phyloP scores from a whole-genome alignment of 2,888 invertebrate genomes.

The Synanthedon vespiformis region DNA sequence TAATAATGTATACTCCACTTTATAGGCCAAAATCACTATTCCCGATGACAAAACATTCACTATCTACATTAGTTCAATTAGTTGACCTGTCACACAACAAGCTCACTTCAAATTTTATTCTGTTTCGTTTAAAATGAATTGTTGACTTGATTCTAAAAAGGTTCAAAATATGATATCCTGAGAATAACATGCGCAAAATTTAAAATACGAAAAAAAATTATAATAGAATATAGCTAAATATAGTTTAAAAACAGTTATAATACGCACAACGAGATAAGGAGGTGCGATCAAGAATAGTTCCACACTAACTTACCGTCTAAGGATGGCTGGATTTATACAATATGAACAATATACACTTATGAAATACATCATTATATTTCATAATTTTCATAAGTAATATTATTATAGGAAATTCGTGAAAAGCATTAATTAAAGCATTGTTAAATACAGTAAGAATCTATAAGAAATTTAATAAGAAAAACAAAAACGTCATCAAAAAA shows the following conservation, averaged over 20 bases:
- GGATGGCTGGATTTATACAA: slow-evolving; percentile 10
- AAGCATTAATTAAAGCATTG: not conserved
- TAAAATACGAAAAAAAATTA: not conserved
- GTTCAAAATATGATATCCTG: no score
- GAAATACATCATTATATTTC: not conserved
- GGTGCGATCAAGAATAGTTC: slow-evolving; percentile 10
- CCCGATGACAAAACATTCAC: no score
- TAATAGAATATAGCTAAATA: not conserved
- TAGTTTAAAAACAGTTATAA: not conserved
- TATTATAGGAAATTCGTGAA: not conserved
- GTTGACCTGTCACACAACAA: no score
- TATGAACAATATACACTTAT: slow-evolving; percentile 11
- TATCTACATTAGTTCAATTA: no score
- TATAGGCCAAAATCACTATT: no score
- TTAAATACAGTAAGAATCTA: not conserved
- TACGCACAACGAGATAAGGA: slow-evolving; percentile 2
- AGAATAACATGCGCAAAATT: no score
- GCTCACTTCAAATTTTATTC: no score
- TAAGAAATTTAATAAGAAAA: slow-evolving; percentile 13
- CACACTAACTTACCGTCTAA: slow-evolving; percentile 51
- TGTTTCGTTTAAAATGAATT: no score
- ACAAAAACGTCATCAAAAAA: slow-evolving; percentile 36
- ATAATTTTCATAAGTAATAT: not conserved
- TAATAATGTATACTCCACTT: no score
- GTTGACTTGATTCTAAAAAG: no score